Base-by-base conservation (phyloP, 2,888 invertebrate species). In the Hirtodrosophila alboralis region DNA sequence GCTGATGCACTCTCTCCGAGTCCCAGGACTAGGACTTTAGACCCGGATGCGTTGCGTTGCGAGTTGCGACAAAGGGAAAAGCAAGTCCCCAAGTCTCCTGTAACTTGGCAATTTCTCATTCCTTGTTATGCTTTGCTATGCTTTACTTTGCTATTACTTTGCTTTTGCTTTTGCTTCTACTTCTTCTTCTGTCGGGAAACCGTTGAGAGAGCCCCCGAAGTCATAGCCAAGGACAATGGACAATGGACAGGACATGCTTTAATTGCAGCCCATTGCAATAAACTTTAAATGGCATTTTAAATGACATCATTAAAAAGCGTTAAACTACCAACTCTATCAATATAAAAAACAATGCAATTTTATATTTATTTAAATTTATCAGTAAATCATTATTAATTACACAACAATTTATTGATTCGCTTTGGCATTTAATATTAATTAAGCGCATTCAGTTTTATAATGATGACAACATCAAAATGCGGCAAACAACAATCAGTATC, bases 251-350 rank as follows among this genome's bases (percentile, higher is more conserved):
- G 31, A 12, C 31, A 26, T 43, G 34, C 49, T 33, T 66, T 52
- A 43, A 28, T 56, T 57, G 31, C 52, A 21, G n/a, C n/a, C 27
- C 33, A 51, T 57, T 49, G 63, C 59, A 43, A 71, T 71, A 66
- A 64, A 65, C 48, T 52, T 65, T 57, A 41, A 63, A 66, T 73
- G 34, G 26, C 60, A 74, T 74, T 74, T 74, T 57, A 69, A 74
- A 70, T 63, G 62, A 58, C 53, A 64, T 76, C 57, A 76, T 79
- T 79, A 79, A 73, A 64, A 52, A 52, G 21, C 62, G 64, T 67
- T 70, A 56, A 64, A 52, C 34, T 51, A 4, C n/a, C 43, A 33
- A 30, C 3, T 18, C 5, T 18, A 18, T 5, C 18, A 18, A 18
- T 18, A 18, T n/a, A n/a, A n/a, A n/a, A n/a, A n/a, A n/a, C n/a